Conservation (phyloP, 2,888 invertebrate species). For the Nomada ruficornis region DNA sequence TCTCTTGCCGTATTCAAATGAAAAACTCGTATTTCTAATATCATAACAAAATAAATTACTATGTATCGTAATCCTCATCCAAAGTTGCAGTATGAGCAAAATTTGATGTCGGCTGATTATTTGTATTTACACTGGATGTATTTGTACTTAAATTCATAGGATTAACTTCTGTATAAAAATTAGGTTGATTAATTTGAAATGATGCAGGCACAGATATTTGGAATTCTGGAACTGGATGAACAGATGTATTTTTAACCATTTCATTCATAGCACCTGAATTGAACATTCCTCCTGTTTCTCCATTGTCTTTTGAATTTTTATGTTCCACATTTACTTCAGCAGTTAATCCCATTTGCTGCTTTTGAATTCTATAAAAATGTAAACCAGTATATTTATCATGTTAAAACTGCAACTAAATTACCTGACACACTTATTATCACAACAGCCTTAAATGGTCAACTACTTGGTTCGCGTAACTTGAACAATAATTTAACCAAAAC, state of each 20-base stretch:
- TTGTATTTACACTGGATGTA: constrained; percentile 63
- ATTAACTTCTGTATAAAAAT: constrained; percentile 83
- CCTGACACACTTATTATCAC: too few relatives aligned
- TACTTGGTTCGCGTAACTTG: neutral
- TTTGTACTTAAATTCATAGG: constrained; percentile 76
- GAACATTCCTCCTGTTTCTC: constrained; percentile 43
- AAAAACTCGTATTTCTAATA: constrained; percentile 40
- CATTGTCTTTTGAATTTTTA: constrained; percentile 59
- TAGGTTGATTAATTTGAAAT: constrained; percentile 81
- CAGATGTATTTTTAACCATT: constrained; percentile 35
- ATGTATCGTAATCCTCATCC: constrained; percentile 83
- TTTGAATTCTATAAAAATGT: constrained; percentile 64
- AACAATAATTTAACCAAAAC: neutral
- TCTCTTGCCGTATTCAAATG: constrained; percentile 21
- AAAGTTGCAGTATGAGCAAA: constrained; percentile 80
- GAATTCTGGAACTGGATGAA: constrained; percentile 76
- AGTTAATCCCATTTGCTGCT: constrained; percentile 63
- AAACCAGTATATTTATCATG: neutral
- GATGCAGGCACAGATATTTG: constrained; percentile 80
- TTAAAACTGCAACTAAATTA: neutral
- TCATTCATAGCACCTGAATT: constrained; percentile 52
- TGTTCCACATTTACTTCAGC: constrained; percentile 61
- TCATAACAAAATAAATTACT: constrained; percentile 52
- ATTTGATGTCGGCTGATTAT: constrained; percentile 77
- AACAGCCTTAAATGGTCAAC: too few relatives aligned